These are phyloP conservation scores for Trypoxylus dichotomus DNA, from an alignment of 1,140 invertebrate genomes.

Conservation along the genomic window DNA sequence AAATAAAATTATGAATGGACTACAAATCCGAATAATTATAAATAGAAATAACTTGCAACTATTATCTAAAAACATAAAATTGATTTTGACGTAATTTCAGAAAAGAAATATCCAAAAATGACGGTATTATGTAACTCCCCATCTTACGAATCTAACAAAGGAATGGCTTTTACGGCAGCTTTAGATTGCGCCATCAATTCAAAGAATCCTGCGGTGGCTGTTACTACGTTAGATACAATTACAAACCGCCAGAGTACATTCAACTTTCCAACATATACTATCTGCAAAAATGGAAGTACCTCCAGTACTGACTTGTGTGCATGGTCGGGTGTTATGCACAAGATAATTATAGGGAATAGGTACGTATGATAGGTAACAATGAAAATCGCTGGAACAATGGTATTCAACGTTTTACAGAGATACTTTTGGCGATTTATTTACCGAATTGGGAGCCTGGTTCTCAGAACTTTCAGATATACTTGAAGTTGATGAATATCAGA, in stretches of 20 bases:
- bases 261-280: background rate
- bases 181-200: slow-evolving; percentile 57
- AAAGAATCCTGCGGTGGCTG: slow-evolving; percentile 55
- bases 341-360: background rate
- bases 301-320: background rate
- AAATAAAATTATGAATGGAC: too few relatives aligned
- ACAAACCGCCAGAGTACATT: background rate
- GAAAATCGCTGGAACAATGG: too few relatives aligned
- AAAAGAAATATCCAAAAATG: slow-evolving; percentile 56
- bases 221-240: slow-evolving; percentile 50
- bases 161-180: slow-evolving; percentile 46
- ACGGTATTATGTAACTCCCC: slow-evolving; percentile 54
- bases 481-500: too few relatives aligned
- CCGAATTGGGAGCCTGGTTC: too few relatives aligned
- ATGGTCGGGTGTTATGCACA: background rate
- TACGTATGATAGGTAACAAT: too few relatives aligned
- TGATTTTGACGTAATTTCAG: slow-evolving; percentile 43
- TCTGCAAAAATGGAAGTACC: background rate
- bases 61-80: too few relatives aligned
- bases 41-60: too few relatives aligned
- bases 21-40: too few relatives aligned
- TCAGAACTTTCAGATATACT: too few relatives aligned
- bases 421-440: too few relatives aligned
- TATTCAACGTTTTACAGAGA: too few relatives aligned
- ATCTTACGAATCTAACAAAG: background rate